Conservation (phyloP, 2,113 vertebrate genomes). For the Anseranas semipalmata region DNA sequence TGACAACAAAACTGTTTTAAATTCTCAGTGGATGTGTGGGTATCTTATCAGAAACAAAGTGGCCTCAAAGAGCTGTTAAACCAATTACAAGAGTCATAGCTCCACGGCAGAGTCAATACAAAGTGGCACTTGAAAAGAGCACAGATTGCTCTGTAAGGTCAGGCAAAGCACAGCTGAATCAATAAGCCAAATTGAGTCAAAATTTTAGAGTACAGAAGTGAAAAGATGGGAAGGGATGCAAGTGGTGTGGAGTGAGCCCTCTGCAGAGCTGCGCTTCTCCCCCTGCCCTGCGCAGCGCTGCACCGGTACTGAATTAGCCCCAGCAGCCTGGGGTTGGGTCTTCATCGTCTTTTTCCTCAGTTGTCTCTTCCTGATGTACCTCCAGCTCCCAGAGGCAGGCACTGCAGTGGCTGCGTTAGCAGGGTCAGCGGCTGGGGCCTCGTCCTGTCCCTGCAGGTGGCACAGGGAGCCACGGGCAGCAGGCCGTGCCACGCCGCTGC, state of each 20-base stretch:
- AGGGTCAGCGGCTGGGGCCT: background rate
- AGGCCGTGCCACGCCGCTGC: background rate
- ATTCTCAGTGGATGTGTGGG: background rate
- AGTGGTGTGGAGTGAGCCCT: background rate
- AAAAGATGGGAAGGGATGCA: background rate
- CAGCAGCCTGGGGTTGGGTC: background rate
- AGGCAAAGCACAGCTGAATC: background rate
- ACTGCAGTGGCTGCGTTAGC: background rate
- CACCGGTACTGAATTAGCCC: too few species aligned
- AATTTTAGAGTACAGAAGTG: background rate
- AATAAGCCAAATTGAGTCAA: background rate
- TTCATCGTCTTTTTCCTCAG: background rate
- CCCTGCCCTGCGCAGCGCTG: background rate
- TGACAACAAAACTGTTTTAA: constrained; percentile 16
- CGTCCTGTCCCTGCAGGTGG: background rate
- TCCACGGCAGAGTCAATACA: background rate
- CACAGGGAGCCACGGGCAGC: too few species aligned
- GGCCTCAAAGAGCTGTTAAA: background rate
- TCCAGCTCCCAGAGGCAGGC: background rate
- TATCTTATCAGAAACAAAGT: background rate
- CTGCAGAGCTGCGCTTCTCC: background rate
- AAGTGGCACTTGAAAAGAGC: constrained; percentile 21
- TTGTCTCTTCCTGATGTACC: background rate
- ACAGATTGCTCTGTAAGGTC: background rate
- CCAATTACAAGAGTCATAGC: background rate